Evolutionary conservation across 2,888 invertebrate genomes (phyloP).

Genomic region (Sarcophaga variegata): DNA sequence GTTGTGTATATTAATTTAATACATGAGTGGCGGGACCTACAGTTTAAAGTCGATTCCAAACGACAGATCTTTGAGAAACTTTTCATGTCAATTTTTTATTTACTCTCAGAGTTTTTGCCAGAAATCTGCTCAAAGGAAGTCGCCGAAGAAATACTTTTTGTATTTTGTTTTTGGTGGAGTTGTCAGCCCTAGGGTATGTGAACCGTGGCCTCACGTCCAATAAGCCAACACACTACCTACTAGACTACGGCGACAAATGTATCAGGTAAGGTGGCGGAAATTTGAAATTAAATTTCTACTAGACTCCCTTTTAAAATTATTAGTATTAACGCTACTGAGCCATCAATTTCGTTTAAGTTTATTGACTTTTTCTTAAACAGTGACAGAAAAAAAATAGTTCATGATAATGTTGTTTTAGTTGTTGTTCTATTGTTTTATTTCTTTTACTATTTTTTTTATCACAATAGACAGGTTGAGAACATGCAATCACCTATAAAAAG

Average conservation of each 20-base stretch:
- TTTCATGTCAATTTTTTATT: no score
- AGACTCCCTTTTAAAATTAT: neutral
- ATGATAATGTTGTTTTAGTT: constrained; percentile 21
- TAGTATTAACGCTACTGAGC: constrained; percentile 28
- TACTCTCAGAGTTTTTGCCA: no score
- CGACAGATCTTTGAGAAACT: no score
- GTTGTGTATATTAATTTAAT: no score
- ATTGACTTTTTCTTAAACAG: constrained; percentile 55
- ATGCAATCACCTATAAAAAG: constrained; percentile 51
- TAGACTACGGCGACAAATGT: neutral
- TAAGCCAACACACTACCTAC: no score
- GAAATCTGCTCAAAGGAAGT: no score
- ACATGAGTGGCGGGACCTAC: no score
- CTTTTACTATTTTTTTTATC: constrained; percentile 30
- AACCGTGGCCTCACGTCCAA: no score
- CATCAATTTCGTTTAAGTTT: constrained; percentile 47
- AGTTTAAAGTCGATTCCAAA: no score
- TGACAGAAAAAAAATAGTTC: constrained; percentile 32
- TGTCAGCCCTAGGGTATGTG: no score
- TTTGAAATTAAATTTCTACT: neutral
- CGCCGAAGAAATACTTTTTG: no score
- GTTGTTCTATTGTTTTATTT: constrained; percentile 6
- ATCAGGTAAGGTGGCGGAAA: neutral
- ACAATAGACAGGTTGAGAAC: constrained; percentile 56
- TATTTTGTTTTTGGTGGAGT: no score